phyloP scores from a whole-genome alignment of 2,797 vertebrate species.

The Uromys caudimaculatus region DNA sequence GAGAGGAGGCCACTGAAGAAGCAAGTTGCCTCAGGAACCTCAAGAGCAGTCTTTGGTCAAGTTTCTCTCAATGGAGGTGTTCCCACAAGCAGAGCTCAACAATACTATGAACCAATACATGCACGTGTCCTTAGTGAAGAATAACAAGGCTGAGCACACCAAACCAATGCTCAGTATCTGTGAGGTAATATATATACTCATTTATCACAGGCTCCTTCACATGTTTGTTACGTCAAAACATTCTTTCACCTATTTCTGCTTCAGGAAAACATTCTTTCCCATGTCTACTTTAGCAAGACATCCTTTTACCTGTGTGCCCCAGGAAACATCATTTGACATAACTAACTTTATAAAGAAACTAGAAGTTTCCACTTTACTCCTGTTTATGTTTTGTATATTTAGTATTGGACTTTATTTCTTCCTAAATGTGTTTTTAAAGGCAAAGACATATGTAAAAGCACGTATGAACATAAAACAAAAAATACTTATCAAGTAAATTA shows the following conservation, averaged over 20 bases:
- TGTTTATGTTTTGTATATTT: neutral
- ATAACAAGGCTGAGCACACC: neutral
- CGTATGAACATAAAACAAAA: neutral
- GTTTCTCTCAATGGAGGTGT: neutral
- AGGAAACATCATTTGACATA: neutral
- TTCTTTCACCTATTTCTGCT: neutral
- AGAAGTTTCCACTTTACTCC: neutral
- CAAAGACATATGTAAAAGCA: neutral
- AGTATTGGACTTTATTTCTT: neutral
- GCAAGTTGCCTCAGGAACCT: neutral
- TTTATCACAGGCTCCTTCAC: neutral
- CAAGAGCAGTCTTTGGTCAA: neutral
- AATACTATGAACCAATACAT: neutral
- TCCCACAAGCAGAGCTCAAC: neutral
- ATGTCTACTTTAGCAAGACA: neutral
- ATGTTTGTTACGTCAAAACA: neutral
- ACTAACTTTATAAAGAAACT: neutral
- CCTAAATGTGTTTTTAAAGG: neutral
- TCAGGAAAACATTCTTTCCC: neutral
- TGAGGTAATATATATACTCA: neutral
- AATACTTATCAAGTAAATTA: neutral
- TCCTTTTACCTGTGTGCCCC: neutral
- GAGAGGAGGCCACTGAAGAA: neutral
- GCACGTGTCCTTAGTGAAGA: neutral
- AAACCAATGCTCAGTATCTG: neutral